Evolutionary conservation across 2,797 vertebrate species (phyloP), one percentile per base, ranked within the genome.

Genomic region (Hydrolagus colliei): DNA sequence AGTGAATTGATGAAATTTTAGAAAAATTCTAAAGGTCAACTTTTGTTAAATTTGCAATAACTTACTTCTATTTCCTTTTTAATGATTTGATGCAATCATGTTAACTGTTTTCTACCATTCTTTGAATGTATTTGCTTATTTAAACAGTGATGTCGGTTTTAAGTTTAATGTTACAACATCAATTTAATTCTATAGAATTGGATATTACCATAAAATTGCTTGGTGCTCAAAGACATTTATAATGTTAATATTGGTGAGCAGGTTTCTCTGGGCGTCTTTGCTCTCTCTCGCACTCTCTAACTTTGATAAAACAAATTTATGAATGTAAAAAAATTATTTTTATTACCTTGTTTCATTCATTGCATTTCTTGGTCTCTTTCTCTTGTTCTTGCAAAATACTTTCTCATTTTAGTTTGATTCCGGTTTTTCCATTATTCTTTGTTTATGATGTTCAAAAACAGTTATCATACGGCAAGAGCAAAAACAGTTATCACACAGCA

Each of bases 71-170:
- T 5, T 78, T 78, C 22, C 62, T 78, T 61, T 61, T 63, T 27
- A n/a, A 11, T 62, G 76, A 78, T 12, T 52, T 78, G 52, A 78
- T 62, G 11, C 18, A 62, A 10, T 12, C 59, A 76, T 27, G 2
- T 78, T 63, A 78, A 61, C 18, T n/a, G n/a, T 27, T 78, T 78
- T 78, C 59, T n/a, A 22, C n/a, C 62, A 61, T 78, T 78, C 5
- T 18, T 78, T 61, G 4, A 78, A 78, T 22, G n/a, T 61, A 78
- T 61, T 76, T 52, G 35, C 5, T 16, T 76, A 59, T 78, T 78
- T 62, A n/a, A 77, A 20, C 59, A 78, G 59, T 78, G 62, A 78
- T 78, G 76, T 35, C n/a, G 59, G 20, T 22, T 78, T 78, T 20
- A 78, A 62, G 20, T 78, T 78, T 62, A 78, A 78, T 78, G 59